Evolutionary conservation across 1,140 invertebrate species (phyloP).

Genomic region (Caerostris extrusa): DNA sequence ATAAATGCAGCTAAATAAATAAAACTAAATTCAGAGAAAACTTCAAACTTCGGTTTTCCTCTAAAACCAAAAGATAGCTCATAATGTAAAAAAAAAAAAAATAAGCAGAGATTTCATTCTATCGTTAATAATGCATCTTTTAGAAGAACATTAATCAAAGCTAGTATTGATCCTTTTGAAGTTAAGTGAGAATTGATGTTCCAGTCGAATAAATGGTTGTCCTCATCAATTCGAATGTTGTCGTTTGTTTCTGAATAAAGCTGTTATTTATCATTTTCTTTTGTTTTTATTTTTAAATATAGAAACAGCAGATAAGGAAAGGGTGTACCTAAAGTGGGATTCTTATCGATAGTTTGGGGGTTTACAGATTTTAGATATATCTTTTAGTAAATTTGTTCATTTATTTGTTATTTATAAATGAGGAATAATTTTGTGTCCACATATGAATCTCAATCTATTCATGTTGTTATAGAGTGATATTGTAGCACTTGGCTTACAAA

Average conservation of each 20-base stretch:
- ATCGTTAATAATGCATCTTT: constrained; percentile 41
- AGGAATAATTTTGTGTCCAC: too few species aligned
- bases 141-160: constrained; percentile 56
- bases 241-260: constrained; percentile 30
- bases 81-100: background rate
- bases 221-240: constrained; percentile 37
- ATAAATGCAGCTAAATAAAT: too few species aligned
- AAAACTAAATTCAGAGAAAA: background rate
- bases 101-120: background rate
- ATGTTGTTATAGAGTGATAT: too few species aligned
- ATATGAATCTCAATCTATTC: too few species aligned
- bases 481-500: too few species aligned
- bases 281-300: background rate
- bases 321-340: background rate
- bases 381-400: too few species aligned
- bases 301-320: background rate
- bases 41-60: background rate
- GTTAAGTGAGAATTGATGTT: constrained; percentile 56
- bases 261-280: constrained; percentile 44
- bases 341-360: too few species aligned
- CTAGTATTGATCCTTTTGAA: constrained; percentile 48
- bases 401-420: too few species aligned
- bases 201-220: constrained; percentile 25
- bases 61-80: background rate
- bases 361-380: too few species aligned